These are phyloP conservation scores for Nomada fabriciana DNA, from an alignment of 2,888 invertebrate genomes.

Conservation along the genomic window DNA sequence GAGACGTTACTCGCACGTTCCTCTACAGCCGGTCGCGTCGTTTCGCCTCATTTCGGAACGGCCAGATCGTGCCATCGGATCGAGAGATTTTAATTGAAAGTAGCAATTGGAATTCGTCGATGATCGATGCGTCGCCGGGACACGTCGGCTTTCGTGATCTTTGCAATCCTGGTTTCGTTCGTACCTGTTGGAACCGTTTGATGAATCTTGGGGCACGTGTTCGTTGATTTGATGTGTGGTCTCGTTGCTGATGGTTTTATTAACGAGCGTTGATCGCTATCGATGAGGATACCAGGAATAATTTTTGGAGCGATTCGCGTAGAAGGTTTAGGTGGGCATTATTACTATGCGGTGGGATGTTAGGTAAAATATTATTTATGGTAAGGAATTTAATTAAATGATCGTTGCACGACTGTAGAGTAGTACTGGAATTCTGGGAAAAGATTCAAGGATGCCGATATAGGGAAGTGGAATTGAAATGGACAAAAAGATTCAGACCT, in stretches of 20 bases:
- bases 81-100: conserved; percentile 67
- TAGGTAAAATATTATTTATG: too few relatives aligned
- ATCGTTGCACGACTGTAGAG: too few relatives aligned
- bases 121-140: background rate
- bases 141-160: background rate
- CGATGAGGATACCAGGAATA: too few relatives aligned
- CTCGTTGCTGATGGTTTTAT: background rate
- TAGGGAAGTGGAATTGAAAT: background rate
- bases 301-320: too few relatives aligned
- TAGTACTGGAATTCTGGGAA: background rate
- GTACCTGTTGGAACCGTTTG: background rate
- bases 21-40: conserved; percentile 65
- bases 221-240: background rate
- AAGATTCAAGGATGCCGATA: background rate
- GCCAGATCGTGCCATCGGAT: conserved; percentile 50
- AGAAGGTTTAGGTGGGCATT: too few relatives aligned
- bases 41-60: conserved; percentile 66
- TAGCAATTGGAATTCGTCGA: conserved; percentile 25
- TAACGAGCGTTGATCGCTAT: background rate
- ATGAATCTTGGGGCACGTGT: background rate
- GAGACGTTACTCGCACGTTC: conserved; percentile 76
- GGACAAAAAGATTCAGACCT: background rate
- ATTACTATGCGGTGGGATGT: too few relatives aligned
- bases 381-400: too few relatives aligned
- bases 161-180: background rate